Conservation (phyloP, 2,888 invertebrate species). For the Sepioteuthis lessoniana region DNA sequence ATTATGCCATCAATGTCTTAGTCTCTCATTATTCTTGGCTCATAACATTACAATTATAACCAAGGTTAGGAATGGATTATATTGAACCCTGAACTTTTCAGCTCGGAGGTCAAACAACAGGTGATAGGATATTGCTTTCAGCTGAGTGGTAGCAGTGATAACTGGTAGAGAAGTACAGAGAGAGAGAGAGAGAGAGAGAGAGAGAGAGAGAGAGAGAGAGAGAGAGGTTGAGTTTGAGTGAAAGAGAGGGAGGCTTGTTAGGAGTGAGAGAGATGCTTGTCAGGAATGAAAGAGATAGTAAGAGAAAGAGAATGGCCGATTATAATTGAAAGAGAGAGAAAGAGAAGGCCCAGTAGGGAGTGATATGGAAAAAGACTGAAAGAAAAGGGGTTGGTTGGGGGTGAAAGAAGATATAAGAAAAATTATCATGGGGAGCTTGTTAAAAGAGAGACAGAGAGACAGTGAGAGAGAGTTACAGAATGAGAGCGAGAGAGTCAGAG, state of each 20-base stretch:
- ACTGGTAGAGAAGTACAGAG: background rate
- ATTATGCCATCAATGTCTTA: background rate
- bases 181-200: conserved; percentile 46
- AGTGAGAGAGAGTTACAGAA: no score
- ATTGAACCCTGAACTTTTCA: background rate
- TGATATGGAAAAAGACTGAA: background rate
- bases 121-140: background rate
- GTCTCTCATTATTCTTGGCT: background rate
- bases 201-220: conserved; percentile 35
- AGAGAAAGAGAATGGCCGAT: background rate
- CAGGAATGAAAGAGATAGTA: background rate
- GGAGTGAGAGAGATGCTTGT: background rate
- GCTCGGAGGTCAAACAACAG: background rate
- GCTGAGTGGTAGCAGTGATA: background rate
- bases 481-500: no score
- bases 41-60: background rate
- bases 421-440: no score
- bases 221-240: no score
- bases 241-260: conserved; percentile 25
- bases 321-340: conserved; percentile 40
- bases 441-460: no score
- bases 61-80: background rate
- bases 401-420: no score
- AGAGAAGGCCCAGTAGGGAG: background rate
- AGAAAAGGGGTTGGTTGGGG: no score